These are phyloP conservation scores for Melanaphis sacchari DNA, from an alignment of 1,140 invertebrate species.

Conservation along the genomic window DNA sequence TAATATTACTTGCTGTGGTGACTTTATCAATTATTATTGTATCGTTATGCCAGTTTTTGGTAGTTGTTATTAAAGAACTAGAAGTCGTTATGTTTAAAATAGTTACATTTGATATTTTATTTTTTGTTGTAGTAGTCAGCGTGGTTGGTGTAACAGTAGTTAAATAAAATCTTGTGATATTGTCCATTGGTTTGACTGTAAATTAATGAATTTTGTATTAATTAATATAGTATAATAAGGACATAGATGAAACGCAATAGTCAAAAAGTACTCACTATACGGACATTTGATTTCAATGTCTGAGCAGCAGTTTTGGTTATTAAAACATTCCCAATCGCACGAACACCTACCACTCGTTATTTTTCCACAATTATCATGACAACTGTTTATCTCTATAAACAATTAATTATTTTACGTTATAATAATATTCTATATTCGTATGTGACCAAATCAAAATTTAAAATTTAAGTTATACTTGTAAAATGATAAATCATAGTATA, in stretches of 20 bases:
- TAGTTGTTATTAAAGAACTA: background rate
- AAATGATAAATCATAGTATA: background rate
- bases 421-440: background rate
- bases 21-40: background rate
- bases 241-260: background rate
- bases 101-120: background rate
- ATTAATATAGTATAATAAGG: background rate
- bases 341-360: background rate
- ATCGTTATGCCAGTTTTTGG: background rate
- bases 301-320: conserved; percentile 21
- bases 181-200: background rate
- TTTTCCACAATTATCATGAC: conserved; percentile 46
- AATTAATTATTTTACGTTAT: background rate
- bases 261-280: conserved; percentile 1
- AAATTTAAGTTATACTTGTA: background rate
- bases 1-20: background rate
- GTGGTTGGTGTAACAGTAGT: background rate
- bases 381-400: background rate
- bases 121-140: background rate
- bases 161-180: background rate
- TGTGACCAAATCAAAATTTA: background rate
- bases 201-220: background rate
- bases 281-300: conserved; percentile 18
- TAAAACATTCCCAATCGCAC: conserved; percentile 35
- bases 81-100: too few species aligned